These are phyloP conservation scores for Gallinago undulata DNA, from an alignment of 2,113 vertebrate species.

Conservation along the genomic window DNA sequence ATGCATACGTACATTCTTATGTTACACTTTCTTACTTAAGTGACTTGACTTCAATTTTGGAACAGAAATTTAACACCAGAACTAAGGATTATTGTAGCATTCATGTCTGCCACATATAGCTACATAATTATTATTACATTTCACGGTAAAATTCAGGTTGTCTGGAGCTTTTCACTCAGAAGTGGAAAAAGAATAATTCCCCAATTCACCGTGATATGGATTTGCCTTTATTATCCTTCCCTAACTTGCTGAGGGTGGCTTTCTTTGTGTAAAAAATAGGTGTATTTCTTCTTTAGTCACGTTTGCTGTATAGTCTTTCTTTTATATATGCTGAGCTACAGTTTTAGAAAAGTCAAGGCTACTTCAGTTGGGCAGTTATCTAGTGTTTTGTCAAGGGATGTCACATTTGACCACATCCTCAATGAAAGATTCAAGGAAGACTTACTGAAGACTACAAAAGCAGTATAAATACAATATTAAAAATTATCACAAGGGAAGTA, in stretches of 20 bases:
- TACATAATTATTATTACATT: not conserved
- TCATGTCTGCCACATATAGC: not conserved
- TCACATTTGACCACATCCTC: not conserved
- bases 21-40: not conserved
- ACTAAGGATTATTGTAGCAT: not conserved
- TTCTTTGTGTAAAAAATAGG: not conserved
- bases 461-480: not conserved
- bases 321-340: not conserved
- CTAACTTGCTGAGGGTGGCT: not conserved
- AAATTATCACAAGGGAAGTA: not conserved
- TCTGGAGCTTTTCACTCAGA: not conserved
- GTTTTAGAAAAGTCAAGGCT: not conserved
- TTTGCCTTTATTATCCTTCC: not conserved
- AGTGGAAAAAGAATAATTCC: not conserved
- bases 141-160: not conserved
- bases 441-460: not conserved
- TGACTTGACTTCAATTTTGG: not conserved
- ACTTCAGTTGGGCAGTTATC: not conserved
- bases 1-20: not conserved
- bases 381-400: not conserved
- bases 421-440: not conserved
- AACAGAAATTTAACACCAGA: not conserved
- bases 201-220: not conserved
- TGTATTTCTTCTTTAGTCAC: not conserved
- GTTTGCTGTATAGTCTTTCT: not conserved